phyloP scores from a whole-genome alignment of 1,140 invertebrate genomes.

The Drosophila saltans region DNA sequence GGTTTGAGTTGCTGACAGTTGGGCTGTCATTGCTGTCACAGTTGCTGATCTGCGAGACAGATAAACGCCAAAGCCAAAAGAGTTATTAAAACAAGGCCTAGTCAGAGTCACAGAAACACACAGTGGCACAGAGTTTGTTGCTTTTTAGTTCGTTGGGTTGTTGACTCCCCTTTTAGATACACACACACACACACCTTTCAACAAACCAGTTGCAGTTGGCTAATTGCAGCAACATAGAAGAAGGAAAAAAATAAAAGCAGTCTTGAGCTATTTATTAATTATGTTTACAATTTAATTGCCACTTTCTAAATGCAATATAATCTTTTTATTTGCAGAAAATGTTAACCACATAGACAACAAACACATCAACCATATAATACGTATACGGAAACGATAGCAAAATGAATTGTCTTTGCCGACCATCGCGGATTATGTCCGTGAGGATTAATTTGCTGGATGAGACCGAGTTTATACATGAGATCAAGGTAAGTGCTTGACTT shows the following conservation, averaged over 20 bases:
- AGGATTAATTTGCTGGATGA: slow-evolving; percentile 87
- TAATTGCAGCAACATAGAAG: slow-evolving; percentile 53
- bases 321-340: slow-evolving; percentile 66
- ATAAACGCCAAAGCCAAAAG: slow-evolving; percentile 63
- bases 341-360: slow-evolving; percentile 41
- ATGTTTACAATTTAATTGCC: slow-evolving; percentile 68
- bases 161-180: slow-evolving; percentile 24
- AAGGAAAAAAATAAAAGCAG: slow-evolving; percentile 4
- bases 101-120: slow-evolving; percentile 24
- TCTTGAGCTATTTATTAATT: slow-evolving; percentile 59
- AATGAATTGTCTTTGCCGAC: slow-evolving; percentile 83
- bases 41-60: slow-evolving; percentile 59
- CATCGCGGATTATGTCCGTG: slow-evolving; percentile 83
- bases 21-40: slow-evolving; percentile 61
- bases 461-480: slow-evolving; percentile 87
- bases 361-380: not conserved
- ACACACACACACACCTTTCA: slow-evolving; percentile 28
- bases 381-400: slow-evolving; percentile 36
- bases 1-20: slow-evolving; percentile 70
- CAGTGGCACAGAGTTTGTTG: not conserved
- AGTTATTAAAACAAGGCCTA: slow-evolving; percentile 74
- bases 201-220: slow-evolving; percentile 60
- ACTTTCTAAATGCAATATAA: slow-evolving; percentile 54
- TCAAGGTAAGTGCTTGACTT: slow-evolving; percentile 84
- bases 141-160: not conserved